Conservation (phyloP, 2,113 vertebrate species). For the Hyla sarda region DNA sequence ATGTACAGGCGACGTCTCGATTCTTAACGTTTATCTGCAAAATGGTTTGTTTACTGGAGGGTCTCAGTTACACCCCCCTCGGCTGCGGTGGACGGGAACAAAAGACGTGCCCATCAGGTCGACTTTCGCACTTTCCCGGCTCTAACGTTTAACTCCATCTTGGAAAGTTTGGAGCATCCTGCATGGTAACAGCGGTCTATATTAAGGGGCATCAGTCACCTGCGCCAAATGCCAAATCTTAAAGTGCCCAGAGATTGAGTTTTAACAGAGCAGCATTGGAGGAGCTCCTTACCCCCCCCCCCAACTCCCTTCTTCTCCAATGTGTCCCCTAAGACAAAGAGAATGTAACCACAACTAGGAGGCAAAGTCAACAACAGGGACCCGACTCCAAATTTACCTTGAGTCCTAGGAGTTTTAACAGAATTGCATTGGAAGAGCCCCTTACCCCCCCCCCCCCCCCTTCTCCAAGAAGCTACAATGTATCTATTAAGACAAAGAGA, state of each 20-base stretch:
- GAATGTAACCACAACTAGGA: background rate
- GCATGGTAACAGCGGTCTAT: constrained; percentile 15
- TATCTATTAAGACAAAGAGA: background rate
- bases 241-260: background rate
- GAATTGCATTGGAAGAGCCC: background rate
- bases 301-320: background rate
- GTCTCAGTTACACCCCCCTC: constrained; percentile 23
- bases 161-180: background rate
- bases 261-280: background rate
- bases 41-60: constrained; percentile 4
- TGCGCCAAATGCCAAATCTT: background rate
- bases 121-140: no score
- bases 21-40: no score
- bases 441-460: background rate
- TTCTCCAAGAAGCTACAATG: background rate
- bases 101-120: constrained; percentile 1
- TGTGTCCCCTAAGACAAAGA: background rate
- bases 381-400: no score
- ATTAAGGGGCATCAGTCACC: background rate
- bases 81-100: constrained; percentile 13
- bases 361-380: no score
- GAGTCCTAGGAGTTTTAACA: background rate
- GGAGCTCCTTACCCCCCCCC: background rate
- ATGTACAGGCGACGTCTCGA: background rate
- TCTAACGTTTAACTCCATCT: background rate